Evolutionary conservation across 2,113 vertebrate species (phyloP), one percentile per base, ranked within the genome.

Genomic region (Sander vitreus): DNA sequence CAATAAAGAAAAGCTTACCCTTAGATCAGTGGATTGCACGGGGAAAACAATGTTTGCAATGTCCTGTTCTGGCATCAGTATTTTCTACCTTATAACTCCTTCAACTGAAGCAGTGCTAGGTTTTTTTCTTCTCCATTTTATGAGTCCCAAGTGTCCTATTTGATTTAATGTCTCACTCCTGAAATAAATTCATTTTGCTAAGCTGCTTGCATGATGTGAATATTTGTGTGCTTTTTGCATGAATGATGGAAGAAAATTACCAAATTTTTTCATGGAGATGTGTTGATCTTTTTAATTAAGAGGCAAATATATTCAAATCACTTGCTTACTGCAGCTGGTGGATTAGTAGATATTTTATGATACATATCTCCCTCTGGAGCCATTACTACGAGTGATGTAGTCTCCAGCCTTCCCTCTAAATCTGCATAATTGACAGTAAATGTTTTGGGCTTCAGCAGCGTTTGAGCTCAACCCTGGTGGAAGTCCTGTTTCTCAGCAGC

Each of bases 271-370:
- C 23, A 2, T 36, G 39, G 7, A 66, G 51, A 76, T 67, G 36
- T 89, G 69, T 76, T 78, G 78, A 84, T 85, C 62, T 78, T 80
- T 85, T 89, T 57, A 87, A 69, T 81, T 73, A 71, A 54, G 48
- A 71, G 55, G 72, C 51, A 85, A 90, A 77, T 80, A 63, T 66
- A 82, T 85, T 86, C 57, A 64, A 55, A 86, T 76, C 50, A 73
- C 75, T 83, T 73, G 72, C 81, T 69, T 72, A 36, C 30, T 77
- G 71, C 76, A 79, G 77, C 72, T 45, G 63, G 62, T 83, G 75
- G 58, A 87, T 84, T 76, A 82, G 67, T 47, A 54, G 50, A 67
- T 74, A 74, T 11, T 87, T 82, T 65, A 77, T 73, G n/a, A 78
- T 70, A 63, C 54, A 66, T 36, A 69, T 84, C 57, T 86, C 78